phyloP scores from a whole-genome alignment of 2,113 vertebrate genomes.

The Craseonycteris thonglongyai region DNA sequence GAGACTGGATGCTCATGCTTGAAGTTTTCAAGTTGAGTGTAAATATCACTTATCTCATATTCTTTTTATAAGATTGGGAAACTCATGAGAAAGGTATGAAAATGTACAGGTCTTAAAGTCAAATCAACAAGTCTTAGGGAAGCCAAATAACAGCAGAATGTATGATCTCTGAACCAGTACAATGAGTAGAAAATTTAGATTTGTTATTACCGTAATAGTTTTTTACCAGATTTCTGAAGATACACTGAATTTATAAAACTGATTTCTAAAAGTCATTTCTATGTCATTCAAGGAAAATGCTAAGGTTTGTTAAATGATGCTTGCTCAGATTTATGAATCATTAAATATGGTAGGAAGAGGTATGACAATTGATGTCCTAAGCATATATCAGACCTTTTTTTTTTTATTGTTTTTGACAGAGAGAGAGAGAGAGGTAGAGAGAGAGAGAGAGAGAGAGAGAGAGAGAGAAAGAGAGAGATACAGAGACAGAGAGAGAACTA shows the following conservation, averaged over 20 bases:
- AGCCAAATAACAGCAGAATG: background rate
- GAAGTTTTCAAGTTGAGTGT: conserved; percentile 63
- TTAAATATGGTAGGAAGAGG: background rate
- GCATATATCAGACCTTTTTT: background rate
- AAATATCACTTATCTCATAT: conserved; percentile 4
- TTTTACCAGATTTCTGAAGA: background rate
- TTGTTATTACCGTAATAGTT: no score
- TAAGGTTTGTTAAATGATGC: background rate
- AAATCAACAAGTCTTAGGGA: background rate
- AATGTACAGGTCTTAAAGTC: background rate
- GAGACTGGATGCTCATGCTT: conserved; percentile 55
- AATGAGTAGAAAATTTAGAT: background rate
- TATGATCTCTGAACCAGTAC: background rate
- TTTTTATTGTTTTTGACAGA: no score
- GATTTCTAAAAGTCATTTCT: background rate
- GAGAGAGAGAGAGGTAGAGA: no score
- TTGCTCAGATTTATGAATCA: background rate
- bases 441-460: no score
- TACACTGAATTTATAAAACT: background rate
- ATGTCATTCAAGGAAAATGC: background rate
- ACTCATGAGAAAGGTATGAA: background rate
- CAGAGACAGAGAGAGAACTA: no score
- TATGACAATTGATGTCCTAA: background rate
- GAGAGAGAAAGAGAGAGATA: no score
- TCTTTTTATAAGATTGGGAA: background rate